Conservation (phyloP, 1,140 invertebrate genomes). For the Acromyrmex charruanus region DNA sequence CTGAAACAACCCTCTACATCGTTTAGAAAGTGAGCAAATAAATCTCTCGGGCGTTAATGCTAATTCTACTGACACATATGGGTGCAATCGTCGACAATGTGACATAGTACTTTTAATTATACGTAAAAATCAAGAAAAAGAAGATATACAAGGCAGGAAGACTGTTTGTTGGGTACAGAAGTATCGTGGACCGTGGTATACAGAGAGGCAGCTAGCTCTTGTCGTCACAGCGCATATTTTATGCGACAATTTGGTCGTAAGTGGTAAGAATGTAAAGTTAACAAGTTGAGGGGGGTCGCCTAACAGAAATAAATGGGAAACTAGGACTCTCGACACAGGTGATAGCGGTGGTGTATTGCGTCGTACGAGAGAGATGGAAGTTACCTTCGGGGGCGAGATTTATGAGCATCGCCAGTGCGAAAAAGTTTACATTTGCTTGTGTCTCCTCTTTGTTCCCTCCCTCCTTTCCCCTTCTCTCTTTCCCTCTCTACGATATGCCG, state of each 20-base stretch:
- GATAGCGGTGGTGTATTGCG: conserved; percentile 29
- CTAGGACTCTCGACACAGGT: conserved; percentile 7
- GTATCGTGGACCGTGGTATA: not conserved
- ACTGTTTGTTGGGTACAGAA: not conserved
- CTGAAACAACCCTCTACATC: conserved; percentile 1
- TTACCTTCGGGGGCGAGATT: conserved; percentile 72
- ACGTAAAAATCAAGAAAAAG: not conserved
- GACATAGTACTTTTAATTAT: conserved; percentile 14
- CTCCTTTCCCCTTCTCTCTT: not conserved
- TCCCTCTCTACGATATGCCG: not conserved
- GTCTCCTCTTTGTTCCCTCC: not conserved
- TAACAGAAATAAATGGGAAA: conserved; percentile 78
- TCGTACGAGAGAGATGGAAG: conserved; percentile 31
- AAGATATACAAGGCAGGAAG: not conserved
- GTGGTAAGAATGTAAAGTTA: conserved; percentile 78
- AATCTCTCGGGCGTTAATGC: conserved; percentile 23
- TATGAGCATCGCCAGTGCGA: conserved; percentile 66
- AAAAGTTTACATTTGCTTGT: conserved; percentile 72
- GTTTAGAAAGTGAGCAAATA: conserved; percentile 11
- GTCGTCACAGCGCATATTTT: conserved; percentile 73
- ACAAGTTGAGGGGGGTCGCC: conserved; percentile 71
- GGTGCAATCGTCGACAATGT: not conserved
- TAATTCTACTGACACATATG: not conserved
- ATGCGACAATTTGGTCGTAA: conserved; percentile 76
- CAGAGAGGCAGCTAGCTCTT: conserved; percentile 35